Percentiles rank a stretch among this genome's conserved stretches.
These are phyloP conservation scores for Danio aesculapii DNA, from an alignment of 2,797 vertebrate genomes.

Conservation along the genomic window DNA sequence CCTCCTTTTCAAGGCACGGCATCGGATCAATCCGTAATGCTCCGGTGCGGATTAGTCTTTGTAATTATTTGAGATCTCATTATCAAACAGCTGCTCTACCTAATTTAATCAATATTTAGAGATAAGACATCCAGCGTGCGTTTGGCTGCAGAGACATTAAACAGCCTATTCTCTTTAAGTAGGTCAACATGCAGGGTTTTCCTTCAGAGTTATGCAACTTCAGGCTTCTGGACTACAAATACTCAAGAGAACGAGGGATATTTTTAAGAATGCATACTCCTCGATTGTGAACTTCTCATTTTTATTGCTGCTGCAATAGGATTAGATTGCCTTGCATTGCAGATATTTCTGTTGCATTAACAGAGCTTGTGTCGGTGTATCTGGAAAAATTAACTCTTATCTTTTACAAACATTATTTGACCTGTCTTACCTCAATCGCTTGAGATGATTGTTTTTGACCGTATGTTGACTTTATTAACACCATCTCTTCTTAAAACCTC, in stretches of 20 bases:
- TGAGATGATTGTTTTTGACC: constrained; percentile 5
- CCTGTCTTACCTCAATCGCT: background rate
- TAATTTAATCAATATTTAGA: constrained; percentile 65
- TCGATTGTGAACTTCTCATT: constrained; percentile 35
- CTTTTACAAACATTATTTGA: constrained; percentile 42
- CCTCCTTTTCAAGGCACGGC: constrained; percentile 48
- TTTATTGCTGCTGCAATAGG: constrained; percentile 5
- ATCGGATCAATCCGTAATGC: constrained; percentile 50
- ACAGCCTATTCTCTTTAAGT: constrained; percentile 58
- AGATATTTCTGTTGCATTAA: constrained; percentile 23
- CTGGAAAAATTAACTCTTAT: constrained; percentile 41
- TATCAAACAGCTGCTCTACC: constrained; percentile 62
- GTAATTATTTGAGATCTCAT: constrained; percentile 62
- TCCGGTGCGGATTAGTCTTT: constrained; percentile 49
- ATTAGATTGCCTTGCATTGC: constrained; percentile 21
- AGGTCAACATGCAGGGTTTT: constrained; percentile 54
- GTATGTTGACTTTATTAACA: constrained; percentile 46
- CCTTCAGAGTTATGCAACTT: constrained; percentile 51
- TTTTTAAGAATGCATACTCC: constrained; percentile 31
- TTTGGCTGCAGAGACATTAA: constrained; percentile 43
- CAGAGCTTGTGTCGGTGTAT: background rate
- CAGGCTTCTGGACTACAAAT: constrained; percentile 40
- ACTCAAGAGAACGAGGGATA: constrained; percentile 31
- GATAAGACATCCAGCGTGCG: constrained; percentile 54
- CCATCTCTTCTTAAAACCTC: constrained; percentile 36